These are phyloP conservation scores for Zelleria hepariella DNA, from an alignment of 2,888 invertebrate species.

Conservation along the genomic window DNA sequence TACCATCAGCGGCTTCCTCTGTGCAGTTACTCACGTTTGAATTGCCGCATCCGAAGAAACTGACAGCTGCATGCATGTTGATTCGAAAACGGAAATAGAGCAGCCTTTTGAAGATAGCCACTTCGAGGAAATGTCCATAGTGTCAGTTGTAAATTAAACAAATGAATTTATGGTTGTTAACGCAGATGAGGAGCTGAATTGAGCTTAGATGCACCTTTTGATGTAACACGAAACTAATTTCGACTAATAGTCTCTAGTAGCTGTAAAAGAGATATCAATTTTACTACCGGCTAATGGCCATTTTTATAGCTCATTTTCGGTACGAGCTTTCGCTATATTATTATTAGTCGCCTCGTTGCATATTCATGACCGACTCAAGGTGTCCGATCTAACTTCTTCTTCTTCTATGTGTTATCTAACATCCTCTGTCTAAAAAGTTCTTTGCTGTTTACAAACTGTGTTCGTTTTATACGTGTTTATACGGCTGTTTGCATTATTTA, in stretches of 20 bases:
- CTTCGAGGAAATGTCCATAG: neutral
- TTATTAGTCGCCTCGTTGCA: neutral
- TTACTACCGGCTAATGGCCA: neutral
- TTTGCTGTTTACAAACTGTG: neutral
- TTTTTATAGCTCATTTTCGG: neutral
- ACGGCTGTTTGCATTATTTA: neutral
- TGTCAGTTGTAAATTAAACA: neutral
- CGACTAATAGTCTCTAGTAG: neutral
- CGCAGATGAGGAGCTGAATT: neutral
- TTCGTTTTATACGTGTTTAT: neutral
- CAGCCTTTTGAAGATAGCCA: neutral
- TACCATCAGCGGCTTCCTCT: slow-evolving; percentile 3
- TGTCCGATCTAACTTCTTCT: too few relatives aligned
- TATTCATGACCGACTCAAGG: neutral
- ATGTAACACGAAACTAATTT: neutral
- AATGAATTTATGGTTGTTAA: neutral
- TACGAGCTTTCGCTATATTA: neutral
- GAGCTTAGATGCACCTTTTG: neutral
- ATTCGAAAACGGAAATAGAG: slow-evolving; percentile 4
- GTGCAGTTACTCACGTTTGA: neutral
- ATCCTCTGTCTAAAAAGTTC: neutral
- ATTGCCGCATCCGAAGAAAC: neutral
- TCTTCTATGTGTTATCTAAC: slow-evolving; percentile 3
- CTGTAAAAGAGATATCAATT: neutral
- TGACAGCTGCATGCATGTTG: neutral